These are phyloP conservation scores for Tupiocoris notatus DNA, from an alignment of 2,888 invertebrate genomes.

Conservation along the genomic window DNA sequence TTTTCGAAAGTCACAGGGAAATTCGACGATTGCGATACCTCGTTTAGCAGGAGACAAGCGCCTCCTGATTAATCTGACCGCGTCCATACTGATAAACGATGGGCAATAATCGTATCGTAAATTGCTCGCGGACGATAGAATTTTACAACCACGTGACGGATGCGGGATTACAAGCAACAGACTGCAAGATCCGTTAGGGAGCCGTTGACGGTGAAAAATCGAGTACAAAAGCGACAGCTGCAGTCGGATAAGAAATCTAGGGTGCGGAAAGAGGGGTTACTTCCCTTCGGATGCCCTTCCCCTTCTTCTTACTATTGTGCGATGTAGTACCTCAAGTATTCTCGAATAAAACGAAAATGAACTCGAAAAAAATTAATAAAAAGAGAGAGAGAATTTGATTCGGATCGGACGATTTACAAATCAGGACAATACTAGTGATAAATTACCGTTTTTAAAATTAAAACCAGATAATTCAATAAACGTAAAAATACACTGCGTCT, in stretches of 20 bases:
- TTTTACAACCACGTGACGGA: not conserved
- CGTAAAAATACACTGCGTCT: too few relatives aligned
- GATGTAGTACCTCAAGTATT: too few relatives aligned
- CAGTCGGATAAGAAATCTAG: not conserved
- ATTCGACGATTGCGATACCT: not conserved
- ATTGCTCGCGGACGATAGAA: too few relatives aligned
- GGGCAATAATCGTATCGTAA: too few relatives aligned
- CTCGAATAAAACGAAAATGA: too few relatives aligned
- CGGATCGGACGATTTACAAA: too few relatives aligned
- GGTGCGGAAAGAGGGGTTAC: not conserved
- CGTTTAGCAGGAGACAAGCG: not conserved
- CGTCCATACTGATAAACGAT: not conserved
- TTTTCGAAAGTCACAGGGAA: too few relatives aligned
- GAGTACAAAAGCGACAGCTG: conserved; percentile 10
- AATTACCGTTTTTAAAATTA: too few relatives aligned
- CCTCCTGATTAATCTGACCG: not conserved
- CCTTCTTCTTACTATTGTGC: not conserved
- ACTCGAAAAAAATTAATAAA: too few relatives aligned
- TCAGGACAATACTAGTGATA: too few relatives aligned
- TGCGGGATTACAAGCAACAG: not conserved
- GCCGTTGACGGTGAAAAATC: not conserved
- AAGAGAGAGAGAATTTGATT: too few relatives aligned
- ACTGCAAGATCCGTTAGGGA: not conserved
- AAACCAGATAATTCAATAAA: too few relatives aligned
- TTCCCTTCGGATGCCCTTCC: not conserved